phyloP scores from a whole-genome alignment of 2,888 invertebrate genomes.

The Tillus elongatus region DNA sequence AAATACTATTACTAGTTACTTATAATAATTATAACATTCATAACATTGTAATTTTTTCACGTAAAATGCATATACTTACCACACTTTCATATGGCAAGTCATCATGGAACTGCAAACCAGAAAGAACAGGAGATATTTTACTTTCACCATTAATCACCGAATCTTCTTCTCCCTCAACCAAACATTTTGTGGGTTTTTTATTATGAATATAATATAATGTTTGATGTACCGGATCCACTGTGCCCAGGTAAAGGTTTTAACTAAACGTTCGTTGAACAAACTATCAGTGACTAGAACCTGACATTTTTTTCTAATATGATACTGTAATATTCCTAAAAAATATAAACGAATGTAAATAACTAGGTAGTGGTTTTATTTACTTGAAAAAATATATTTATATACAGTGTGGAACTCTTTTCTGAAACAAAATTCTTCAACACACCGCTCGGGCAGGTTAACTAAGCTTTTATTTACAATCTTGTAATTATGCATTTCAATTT shows the following conservation, averaged over 20 bases:
- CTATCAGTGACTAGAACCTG: constrained; percentile 18
- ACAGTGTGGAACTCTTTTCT: no score
- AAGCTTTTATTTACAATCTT: no score
- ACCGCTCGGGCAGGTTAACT: no score
- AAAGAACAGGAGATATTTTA: constrained; percentile 63
- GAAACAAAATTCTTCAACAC: no score
- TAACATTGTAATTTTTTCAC: constrained; percentile 8
- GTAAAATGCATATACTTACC: constrained; percentile 46
- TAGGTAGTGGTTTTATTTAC: no score
- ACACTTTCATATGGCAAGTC: constrained; percentile 81
- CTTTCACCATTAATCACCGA: constrained; percentile 48
- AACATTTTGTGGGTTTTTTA: constrained; percentile 58
- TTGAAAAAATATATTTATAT: no score
- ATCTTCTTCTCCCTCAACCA: constrained; percentile 56
- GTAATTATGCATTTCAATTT: no score
- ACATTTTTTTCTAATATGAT: constrained; percentile 30
- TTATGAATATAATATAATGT: constrained; percentile 78
- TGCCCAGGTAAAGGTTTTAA: constrained; percentile 73
- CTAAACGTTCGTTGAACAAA: constrained; percentile 41
- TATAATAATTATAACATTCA: no score
- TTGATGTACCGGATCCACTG: constrained; percentile 74
- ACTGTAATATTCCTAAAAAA: constrained; percentile 37
- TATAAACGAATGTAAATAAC: no score
- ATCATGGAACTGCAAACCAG: constrained; percentile 79
- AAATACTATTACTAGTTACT: no score